Evolutionary conservation across 1,140 invertebrate species (phyloP).

Genomic region (Zaprionus capensis): DNA sequence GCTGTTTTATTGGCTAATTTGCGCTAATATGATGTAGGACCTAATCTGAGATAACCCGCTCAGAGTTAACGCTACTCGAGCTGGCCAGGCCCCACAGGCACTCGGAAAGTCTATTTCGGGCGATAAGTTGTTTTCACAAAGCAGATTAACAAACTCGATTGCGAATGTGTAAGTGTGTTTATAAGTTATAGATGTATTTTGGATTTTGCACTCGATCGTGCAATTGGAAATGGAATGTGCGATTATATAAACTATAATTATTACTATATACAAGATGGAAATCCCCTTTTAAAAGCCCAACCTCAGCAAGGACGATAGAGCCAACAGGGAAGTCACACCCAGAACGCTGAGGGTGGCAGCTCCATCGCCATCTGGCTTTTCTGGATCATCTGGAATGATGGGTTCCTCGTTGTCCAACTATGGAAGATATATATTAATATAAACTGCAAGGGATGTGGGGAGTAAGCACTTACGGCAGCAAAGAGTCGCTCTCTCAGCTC

Average conservation of each 20-base stretch:
- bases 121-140: slow-evolving; percentile 34
- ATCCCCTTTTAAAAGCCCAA: slow-evolving; percentile 36
- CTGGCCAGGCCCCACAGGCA: slow-evolving; percentile 27
- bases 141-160: slow-evolving; percentile 46
- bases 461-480: slow-evolving; percentile 61
- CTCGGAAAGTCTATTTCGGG: slow-evolving; percentile 39
- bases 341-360: slow-evolving; percentile 50
- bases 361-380: slow-evolving; percentile 22
- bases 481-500: slow-evolving; percentile 79
- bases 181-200: slow-evolving; percentile 33
- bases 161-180: slow-evolving; percentile 34
- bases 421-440: neutral
- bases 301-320: slow-evolving; percentile 48
- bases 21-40: slow-evolving; percentile 39
- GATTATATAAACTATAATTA: slow-evolving; percentile 63
- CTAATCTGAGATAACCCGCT: slow-evolving; percentile 41
- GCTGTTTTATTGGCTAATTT: slow-evolving; percentile 54
- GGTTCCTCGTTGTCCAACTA: slow-evolving; percentile 65
- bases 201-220: slow-evolving; percentile 57
- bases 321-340: slow-evolving; percentile 52
- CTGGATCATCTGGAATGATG: neutral
- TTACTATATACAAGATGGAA: slow-evolving; percentile 9
- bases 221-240: slow-evolving; percentile 42
- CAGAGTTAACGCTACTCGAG: neutral
- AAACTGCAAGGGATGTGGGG: neutral